Evolutionary conservation across 1,140 invertebrate genomes (phyloP).

Genomic region (Heliconius himera): DNA sequence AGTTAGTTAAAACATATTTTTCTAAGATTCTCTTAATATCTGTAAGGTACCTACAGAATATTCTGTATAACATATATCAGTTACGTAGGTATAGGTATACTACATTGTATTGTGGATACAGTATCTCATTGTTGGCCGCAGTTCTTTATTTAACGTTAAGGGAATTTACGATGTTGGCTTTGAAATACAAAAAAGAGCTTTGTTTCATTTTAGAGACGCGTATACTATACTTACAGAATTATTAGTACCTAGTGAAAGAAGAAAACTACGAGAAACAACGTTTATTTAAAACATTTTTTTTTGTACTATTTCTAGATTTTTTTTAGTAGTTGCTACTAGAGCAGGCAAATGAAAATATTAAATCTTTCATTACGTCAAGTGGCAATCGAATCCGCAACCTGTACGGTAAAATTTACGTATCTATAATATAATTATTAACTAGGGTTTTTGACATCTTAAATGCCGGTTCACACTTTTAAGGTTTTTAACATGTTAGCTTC

Average conservation of each 20-base stretch:
- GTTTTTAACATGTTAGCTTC: neutral
- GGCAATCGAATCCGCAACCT: too few species aligned
- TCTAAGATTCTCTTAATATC: too few species aligned
- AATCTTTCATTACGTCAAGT: too few species aligned
- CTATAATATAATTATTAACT: neutral
- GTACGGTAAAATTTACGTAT: neutral
- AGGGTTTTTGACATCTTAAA: neutral
- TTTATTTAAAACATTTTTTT: too few species aligned
- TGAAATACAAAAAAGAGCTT: neutral
- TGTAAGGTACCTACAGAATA: neutral
- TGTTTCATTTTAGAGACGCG: neutral
- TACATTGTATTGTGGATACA: neutral
- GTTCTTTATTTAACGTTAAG: neutral
- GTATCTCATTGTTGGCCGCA: neutral
- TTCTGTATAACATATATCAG: too few species aligned
- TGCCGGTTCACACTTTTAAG: neutral
- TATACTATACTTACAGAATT: neutral
- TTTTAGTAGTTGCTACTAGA: too few species aligned
- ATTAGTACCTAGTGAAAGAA: neutral
- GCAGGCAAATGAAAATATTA: too few species aligned
- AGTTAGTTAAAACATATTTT: too few species aligned
- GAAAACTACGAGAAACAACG: neutral
- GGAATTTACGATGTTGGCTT: neutral
- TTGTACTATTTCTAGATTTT: too few species aligned
- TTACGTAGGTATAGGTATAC: neutral